Base-by-base conservation (phyloP, 1,140 invertebrate species). In the Sipha flava region DNA sequence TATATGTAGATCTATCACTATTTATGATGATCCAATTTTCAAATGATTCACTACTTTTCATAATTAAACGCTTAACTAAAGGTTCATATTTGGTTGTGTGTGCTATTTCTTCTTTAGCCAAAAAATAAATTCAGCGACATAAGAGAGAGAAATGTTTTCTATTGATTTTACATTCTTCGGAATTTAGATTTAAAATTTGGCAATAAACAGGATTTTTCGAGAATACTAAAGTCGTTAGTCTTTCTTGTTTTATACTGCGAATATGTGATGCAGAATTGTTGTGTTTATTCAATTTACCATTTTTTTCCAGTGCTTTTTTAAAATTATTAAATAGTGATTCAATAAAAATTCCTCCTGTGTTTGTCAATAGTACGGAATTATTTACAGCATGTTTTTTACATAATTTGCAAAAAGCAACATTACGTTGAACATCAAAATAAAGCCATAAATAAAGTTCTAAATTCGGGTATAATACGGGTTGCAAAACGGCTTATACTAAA, bases 131-230 rank as follows among this genome's bases (percentile, higher is more conserved):
- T n/a, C 3, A 37, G 4, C 62, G 18, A 12, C 4, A 66, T 12
- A 66, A 14, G 1, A 21, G 2, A 12, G 62, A 66, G 1, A 66
- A 66, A 66, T 66, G 34, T 66, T 66, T 40, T 40, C 62, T n/a
- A 14, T 66, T 40, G n/a, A 40, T 66, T 66, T 66, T 40, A 40
- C 34, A 66, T 40, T 66, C 62, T 66, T 66, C 34, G 21, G 34
- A 66, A 66, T n/a, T 64, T 34, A 40, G 62, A 66, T 40, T 66
- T 66, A 66, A 40, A 66, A 66, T 66, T 66, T 66, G 62, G 10
- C 34, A 12, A 40, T 66, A 66, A 21, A 66, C 34, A 40, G n/a
- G 62, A 23, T 66, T 43, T 68, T 68, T 68, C 1, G 12, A 68
- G 14, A 18, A 4, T 68, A 23, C 21, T 16, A 68, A 68, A 45